Percentiles rank a stretch among this genome's conserved stretches.
Evolutionary conservation across 2,888 invertebrate genomes (phyloP).

Genomic region (Norana najaformis): DNA sequence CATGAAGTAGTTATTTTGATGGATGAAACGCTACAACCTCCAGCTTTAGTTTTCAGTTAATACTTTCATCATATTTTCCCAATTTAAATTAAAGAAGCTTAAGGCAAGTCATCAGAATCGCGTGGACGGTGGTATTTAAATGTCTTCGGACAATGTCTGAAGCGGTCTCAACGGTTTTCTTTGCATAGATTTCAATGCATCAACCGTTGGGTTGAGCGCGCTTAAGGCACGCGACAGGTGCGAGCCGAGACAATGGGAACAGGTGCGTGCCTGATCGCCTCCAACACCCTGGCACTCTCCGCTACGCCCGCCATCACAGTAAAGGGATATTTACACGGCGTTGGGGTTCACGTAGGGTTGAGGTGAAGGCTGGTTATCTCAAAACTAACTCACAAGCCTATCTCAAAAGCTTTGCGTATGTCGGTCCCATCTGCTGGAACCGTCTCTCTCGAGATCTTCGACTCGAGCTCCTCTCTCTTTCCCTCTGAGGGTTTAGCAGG

Average conservation of each 20-base stretch:
- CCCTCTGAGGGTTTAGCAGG: too few species aligned
- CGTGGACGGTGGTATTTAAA: not conserved
- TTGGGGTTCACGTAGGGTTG: not conserved
- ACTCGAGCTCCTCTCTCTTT: too few species aligned
- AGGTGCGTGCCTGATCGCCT: not conserved
- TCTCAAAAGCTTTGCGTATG: too few species aligned
- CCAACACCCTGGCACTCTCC: not conserved
- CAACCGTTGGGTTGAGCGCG: not conserved
- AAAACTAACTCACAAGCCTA: too few species aligned
- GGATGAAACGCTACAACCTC: too few species aligned
- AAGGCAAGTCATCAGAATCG: not conserved
- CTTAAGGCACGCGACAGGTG: conserved; percentile 7
- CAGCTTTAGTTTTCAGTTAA: too few species aligned
- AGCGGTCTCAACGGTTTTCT: not conserved
- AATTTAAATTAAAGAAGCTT: not conserved
- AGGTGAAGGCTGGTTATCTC: not conserved
- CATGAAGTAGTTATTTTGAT: too few species aligned
- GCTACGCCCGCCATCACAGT: not conserved
- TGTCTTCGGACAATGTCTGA: not conserved
- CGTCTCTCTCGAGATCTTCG: too few species aligned
- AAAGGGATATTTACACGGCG: not conserved
- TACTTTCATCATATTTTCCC: too few species aligned
- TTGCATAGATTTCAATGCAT: not conserved
- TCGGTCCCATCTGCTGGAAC: too few species aligned
- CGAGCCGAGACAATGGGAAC: not conserved